Conservation (phyloP, 2,888 invertebrate genomes). For the Latheticus oryzae region DNA sequence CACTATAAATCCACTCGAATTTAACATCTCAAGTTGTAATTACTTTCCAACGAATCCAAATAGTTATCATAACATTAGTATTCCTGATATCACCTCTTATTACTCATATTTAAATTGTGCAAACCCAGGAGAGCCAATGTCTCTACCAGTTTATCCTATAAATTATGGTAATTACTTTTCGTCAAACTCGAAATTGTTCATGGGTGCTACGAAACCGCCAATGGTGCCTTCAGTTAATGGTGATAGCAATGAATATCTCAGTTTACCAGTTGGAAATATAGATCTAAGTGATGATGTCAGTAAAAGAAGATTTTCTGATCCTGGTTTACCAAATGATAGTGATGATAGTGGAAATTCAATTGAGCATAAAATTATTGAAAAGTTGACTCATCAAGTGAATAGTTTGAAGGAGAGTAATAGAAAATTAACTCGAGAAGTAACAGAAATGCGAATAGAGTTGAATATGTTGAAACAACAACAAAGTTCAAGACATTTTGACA, state of each 20-base stretch:
- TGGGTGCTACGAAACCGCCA: slow-evolving; percentile 51
- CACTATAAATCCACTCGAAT: slow-evolving; percentile 49
- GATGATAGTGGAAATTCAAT: slow-evolving; percentile 69
- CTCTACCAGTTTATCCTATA: slow-evolving; percentile 72
- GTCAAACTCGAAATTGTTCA: slow-evolving; percentile 45
- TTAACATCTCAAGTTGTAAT: slow-evolving; percentile 56
- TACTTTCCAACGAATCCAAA: slow-evolving; percentile 52
- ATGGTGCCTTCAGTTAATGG: slow-evolving; percentile 44
- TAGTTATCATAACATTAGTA: slow-evolving; percentile 50
- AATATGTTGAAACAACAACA: slow-evolving; percentile 62
- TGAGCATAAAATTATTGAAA: slow-evolving; percentile 71
- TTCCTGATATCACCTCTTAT: slow-evolving; percentile 55
- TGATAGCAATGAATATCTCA: slow-evolving; percentile 69
- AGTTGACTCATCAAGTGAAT: slow-evolving; percentile 80
- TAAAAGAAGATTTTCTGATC: slow-evolving; percentile 75
- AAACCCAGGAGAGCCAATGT: slow-evolving; percentile 71
- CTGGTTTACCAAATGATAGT: slow-evolving; percentile 69
- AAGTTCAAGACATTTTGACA: slow-evolving; percentile 57
- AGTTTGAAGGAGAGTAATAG: slow-evolving; percentile 78
- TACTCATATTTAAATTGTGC: slow-evolving; percentile 57
- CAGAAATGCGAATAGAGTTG: slow-evolving; percentile 76
- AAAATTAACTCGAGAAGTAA: slow-evolving; percentile 79
- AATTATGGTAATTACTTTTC: slow-evolving; percentile 65
- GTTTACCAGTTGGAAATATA: slow-evolving; percentile 78
- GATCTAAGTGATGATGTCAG: slow-evolving; percentile 67